Base-by-base conservation (phyloP, 2,113 vertebrate genomes). In the Scomber colias region DNA sequence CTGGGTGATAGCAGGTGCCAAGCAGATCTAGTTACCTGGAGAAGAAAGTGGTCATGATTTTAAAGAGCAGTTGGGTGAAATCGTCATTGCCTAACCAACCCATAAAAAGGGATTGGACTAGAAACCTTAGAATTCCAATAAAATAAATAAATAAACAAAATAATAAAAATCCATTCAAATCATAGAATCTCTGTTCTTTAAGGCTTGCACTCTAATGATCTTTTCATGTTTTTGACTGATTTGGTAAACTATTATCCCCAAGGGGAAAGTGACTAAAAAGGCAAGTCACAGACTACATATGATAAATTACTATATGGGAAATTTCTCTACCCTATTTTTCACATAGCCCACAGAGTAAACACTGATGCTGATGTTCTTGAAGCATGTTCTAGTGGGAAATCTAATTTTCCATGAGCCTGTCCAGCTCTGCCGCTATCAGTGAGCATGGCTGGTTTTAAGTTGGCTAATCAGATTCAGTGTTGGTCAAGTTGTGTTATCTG, bases 401-500 rank as follows among this genome's bases (percentile, higher is more conserved):
- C 48, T 0, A 45, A 79, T 82, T 67, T 84, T 81, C 83, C 74
- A 73, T 76, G 73, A 76, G 40, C 68, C n/a, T 74, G 48, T 83
- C 70, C 70, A 71, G 68, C 35, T 6, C 48, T 48, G 79, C 75
- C 71, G 19, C 79, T 84, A 85, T 90, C 86, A 87, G 80, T 21
- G 35, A 75, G 89, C 77, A 85, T 86, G 88, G 84, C 77, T 85
- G 84, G 78, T 84, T 84, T 90, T 81, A 90, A 86, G 76, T 78
- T 70, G 54, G 76, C 82, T 92, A 92, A 92, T 92, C 88, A 87
- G 87, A 92, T 92, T 88, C 84, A 75, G 83, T 4, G 64, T 71
- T 89, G 77, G 86, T 91, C 84, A 84, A 83, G 81, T 88, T 85
- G 84, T 77, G 89, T 90, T 94, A 90, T 92, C 91, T 91, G 81